A percentile compares a stretch with the other conserved stretches of the same genome.
Evolutionary conservation across 2,888 invertebrate species (phyloP).

Genomic region (Tetragonisca angustula): DNA sequence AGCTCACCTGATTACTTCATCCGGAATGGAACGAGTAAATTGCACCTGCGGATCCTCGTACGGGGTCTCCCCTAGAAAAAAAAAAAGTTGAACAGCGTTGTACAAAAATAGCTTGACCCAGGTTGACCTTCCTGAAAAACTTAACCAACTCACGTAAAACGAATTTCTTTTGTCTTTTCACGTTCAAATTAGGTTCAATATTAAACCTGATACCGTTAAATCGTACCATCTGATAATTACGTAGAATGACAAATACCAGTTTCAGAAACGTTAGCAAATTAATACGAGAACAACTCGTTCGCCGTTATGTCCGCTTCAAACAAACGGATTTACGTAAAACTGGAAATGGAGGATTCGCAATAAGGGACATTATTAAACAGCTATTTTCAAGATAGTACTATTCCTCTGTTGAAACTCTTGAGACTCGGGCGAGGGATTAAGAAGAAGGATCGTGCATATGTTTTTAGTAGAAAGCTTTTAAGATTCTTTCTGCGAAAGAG

Average conservation of each 20-base stretch:
- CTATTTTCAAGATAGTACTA: not conserved
- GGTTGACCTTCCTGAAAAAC: not conserved
- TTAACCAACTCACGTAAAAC: not conserved
- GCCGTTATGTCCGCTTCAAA: not conserved
- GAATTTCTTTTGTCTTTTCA: not conserved
- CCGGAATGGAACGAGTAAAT: constrained; percentile 72
- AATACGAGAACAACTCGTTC: not conserved
- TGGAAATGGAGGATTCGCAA: not conserved
- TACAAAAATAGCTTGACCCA: constrained; percentile 29
- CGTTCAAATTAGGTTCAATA: not conserved
- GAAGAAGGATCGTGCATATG: not conserved
- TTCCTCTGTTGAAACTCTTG: not conserved
- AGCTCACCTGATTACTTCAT: constrained; percentile 78
- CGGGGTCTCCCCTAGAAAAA: constrained; percentile 74
- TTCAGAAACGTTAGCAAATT: not conserved
- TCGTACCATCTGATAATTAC: not conserved
- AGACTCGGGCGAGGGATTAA: not conserved
- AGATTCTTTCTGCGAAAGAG: constrained; percentile 14
- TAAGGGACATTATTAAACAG: constrained; percentile 2
- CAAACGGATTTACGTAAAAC: not conserved
- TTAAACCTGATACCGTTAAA: not conserved
- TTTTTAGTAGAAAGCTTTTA: constrained; percentile 8
- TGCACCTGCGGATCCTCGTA: constrained; percentile 75
- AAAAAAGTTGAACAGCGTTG: constrained; percentile 14
- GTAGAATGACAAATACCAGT: not conserved